Evolutionary conservation across 2,113 vertebrate species (phyloP), one percentile per base, ranked within the genome.

Genomic region (Anthoscopus minutus): DNA sequence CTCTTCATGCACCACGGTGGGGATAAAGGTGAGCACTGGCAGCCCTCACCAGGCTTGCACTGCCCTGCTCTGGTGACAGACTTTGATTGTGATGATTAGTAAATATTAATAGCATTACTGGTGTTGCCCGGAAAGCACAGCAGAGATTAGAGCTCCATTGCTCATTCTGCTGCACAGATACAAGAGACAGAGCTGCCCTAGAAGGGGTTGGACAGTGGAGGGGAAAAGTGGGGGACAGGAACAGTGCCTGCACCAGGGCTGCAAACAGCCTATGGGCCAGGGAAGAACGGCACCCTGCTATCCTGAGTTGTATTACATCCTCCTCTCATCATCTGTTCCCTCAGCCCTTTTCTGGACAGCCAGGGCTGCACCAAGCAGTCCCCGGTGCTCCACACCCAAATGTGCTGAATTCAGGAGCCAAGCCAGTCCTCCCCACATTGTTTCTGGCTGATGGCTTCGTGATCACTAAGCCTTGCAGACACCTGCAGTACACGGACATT

Each of bases 251-350:
- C n/a, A n/a, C n/a, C n/a, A n/a, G n/a, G n/a, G n/a, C n/a, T n/a
- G n/a, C n/a, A n/a, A n/a, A n/a, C n/a, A n/a, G n/a, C n/a, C n/a
- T n/a, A n/a, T n/a, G n/a, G n/a, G n/a, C n/a, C n/a, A n/a, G n/a
- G n/a, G n/a, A n/a, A n/a, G n/a, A n/a, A n/a, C n/a, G n/a, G n/a
- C n/a, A n/a, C 53, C 22, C 48, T 9, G 23, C 51, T 44, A 10
- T 13, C 37, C 64, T 11, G 30, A 17, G 9, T 0, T 37, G 23
- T 2, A 0, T 9, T 4, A 13, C 50, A 7, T 6, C 33, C 45
- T 64, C 38, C 22, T 37, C 58, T 33, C 33, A 6, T 6, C 35
- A 6, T 3, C 7, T 18, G 0, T 3, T 9, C 35, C 2, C 28
- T 27, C 15, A 13, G 45, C 20, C 51, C 14, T 81, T 19, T 24